phyloP scores from a whole-genome alignment of 2,888 invertebrate genomes.

The Drosophila atripex region DNA sequence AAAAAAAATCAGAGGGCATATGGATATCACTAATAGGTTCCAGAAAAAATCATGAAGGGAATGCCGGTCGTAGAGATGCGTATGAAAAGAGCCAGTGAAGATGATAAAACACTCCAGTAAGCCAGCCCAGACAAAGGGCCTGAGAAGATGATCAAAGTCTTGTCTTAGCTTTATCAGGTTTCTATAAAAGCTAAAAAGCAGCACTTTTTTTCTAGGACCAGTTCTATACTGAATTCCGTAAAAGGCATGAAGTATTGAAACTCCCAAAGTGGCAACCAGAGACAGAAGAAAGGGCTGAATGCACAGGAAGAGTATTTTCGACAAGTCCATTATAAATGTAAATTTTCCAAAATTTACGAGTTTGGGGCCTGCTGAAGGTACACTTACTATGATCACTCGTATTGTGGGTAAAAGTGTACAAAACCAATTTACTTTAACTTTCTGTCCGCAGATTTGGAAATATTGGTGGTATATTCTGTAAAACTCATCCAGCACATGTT shows the following conservation, averaged over 20 bases:
- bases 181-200: slow-evolving; percentile 33
- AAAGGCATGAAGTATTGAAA: slow-evolving; percentile 40
- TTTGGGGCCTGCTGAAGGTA: not conserved
- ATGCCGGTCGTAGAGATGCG: slow-evolving; percentile 24
- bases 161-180: slow-evolving; percentile 40
- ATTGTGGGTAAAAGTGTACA: not conserved
- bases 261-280: slow-evolving; percentile 28
- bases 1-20: slow-evolving; percentile 38
- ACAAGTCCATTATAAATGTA: not conserved
- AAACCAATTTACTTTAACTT: slow-evolving; percentile 48
- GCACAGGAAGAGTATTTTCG: slow-evolving; percentile 21
- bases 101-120: not conserved
- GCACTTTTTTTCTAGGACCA: not conserved
- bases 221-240: slow-evolving; percentile 21
- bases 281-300: slow-evolving; percentile 51
- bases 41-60: not conserved
- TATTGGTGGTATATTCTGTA: slow-evolving; percentile 8
- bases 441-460: slow-evolving; percentile 8
- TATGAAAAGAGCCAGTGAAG: slow-evolving; percentile 32
- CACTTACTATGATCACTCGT: accelerated
- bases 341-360: too few species aligned
- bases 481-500: slow-evolving; percentile 44
- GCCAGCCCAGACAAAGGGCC: slow-evolving; percentile 45
- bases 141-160: slow-evolving; percentile 41
- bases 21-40: accelerated